These are phyloP conservation scores for Pangasius krempfi DNA, from an alignment of 2,797 vertebrate species.

Conservation along the genomic window DNA sequence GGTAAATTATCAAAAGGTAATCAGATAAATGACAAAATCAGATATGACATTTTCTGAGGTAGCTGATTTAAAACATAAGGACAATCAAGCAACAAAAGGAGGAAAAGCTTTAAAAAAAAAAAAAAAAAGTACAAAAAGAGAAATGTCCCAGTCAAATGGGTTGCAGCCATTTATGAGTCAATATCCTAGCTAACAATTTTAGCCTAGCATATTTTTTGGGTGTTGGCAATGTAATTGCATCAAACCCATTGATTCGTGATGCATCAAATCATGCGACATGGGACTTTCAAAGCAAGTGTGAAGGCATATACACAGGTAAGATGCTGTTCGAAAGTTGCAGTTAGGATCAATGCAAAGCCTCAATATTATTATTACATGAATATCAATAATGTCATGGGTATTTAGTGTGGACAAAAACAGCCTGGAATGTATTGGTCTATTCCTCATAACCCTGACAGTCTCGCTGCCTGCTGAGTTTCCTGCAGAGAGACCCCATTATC, in stretches of 20 bases:
- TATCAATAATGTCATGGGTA: slow-evolving; percentile 1
- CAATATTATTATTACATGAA: slow-evolving; percentile 10
- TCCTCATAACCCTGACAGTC: slow-evolving; percentile 18
- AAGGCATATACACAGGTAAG: neutral
- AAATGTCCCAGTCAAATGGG: neutral
- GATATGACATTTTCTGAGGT: neutral
- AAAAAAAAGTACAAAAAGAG: neutral
- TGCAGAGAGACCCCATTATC: slow-evolving; percentile 23
- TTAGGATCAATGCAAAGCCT: neutral
- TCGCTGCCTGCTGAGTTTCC: slow-evolving; percentile 24
- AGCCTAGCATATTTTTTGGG: neutral
- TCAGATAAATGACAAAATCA: too few species aligned
- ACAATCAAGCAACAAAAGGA: neutral
- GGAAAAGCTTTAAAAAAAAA: neutral
- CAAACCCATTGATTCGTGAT: neutral
- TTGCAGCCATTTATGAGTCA: neutral
- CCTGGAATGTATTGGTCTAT: neutral
- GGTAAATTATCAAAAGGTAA: neutral
- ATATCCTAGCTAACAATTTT: neutral
- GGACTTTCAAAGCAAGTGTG: neutral
- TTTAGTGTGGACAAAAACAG: slow-evolving; percentile 7
- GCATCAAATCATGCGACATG: neutral
- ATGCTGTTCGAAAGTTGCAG: neutral
- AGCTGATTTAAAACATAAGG: neutral
- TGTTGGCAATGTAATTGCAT: neutral